phyloP scores from a whole-genome alignment of 2,113 vertebrate species.

The Prunella fulvescens region DNA sequence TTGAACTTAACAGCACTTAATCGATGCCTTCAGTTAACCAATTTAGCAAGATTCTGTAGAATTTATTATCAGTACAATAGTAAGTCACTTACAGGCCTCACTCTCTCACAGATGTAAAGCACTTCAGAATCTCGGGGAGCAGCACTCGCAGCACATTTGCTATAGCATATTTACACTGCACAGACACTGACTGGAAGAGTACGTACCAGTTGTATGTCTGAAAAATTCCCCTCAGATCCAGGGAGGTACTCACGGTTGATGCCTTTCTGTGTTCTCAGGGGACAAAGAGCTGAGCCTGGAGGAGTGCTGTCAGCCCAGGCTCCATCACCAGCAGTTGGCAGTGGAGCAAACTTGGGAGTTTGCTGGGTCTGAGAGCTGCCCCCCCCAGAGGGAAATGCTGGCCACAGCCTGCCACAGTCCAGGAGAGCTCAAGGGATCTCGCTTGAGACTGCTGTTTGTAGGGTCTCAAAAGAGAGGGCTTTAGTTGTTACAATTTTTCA shows the following conservation, averaged over 20 bases:
- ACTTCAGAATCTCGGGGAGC: neutral
- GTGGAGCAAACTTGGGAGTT: neutral
- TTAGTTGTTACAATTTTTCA: neutral
- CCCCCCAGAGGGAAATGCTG: neutral
- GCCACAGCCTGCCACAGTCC: neutral
- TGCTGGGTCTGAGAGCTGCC: neutral
- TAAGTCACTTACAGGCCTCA: neutral
- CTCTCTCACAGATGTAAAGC: neutral
- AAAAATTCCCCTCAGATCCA: neutral
- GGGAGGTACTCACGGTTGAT: neutral
- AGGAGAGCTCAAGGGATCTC: neutral
- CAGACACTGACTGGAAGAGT: neutral
- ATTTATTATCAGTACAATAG: neutral
- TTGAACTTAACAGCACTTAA: neutral
- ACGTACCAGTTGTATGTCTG: too few relatives aligned
- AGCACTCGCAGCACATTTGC: neutral
- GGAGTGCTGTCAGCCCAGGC: too few relatives aligned
- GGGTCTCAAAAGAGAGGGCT: neutral
- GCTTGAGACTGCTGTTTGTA: neutral
- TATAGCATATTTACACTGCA: neutral
- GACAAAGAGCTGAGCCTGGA: neutral
- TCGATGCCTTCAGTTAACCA: neutral
- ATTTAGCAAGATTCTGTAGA: neutral
- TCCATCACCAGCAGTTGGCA: neutral
- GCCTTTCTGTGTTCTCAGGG: neutral